phyloP scores from a whole-genome alignment of 2,888 invertebrate species.

The Nineta flava region DNA sequence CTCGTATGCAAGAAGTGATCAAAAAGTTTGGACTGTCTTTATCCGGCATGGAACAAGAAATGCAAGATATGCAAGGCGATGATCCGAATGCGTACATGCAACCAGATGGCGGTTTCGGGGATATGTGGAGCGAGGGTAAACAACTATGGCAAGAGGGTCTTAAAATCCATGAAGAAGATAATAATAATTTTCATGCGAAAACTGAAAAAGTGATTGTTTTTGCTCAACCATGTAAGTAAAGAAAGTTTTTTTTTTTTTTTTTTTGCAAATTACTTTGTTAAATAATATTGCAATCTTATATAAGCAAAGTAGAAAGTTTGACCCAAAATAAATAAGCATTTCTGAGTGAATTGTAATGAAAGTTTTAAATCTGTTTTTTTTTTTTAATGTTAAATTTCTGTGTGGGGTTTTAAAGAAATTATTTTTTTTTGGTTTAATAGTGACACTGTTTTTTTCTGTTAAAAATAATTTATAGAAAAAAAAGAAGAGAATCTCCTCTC shows the following conservation, averaged over 20 bases:
- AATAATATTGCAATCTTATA: too few species aligned
- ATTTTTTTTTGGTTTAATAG: too few species aligned
- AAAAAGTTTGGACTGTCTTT: slow-evolving; percentile 12
- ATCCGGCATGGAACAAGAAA: slow-evolving; percentile 11
- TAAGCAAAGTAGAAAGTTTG: neutral
- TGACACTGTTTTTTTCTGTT: too few species aligned
- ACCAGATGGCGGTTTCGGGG: slow-evolving; percentile 3
- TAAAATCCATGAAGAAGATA: slow-evolving; percentile 38
- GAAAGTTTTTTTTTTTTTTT: neutral
- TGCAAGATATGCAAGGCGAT: slow-evolving; percentile 29
- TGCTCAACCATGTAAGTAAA: slow-evolving; percentile 34
- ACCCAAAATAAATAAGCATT: neutral
- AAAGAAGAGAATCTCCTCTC: too few species aligned
- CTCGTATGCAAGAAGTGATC: slow-evolving; percentile 20
- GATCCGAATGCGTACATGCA: slow-evolving; percentile 18
- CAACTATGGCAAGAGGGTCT: slow-evolving; percentile 24
- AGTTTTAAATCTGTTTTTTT: too few species aligned
- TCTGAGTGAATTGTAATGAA: too few species aligned
- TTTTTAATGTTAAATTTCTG: too few species aligned
- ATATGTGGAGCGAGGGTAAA: neutral
- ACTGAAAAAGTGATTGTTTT: slow-evolving; percentile 53
- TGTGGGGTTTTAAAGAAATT: too few species aligned
- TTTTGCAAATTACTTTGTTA: too few species aligned
- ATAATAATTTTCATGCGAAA: slow-evolving; percentile 50
- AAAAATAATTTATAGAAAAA: too few species aligned